Evolutionary conservation across 2,888 invertebrate genomes (phyloP).

Genomic region (Meiosimyza decipiens): DNA sequence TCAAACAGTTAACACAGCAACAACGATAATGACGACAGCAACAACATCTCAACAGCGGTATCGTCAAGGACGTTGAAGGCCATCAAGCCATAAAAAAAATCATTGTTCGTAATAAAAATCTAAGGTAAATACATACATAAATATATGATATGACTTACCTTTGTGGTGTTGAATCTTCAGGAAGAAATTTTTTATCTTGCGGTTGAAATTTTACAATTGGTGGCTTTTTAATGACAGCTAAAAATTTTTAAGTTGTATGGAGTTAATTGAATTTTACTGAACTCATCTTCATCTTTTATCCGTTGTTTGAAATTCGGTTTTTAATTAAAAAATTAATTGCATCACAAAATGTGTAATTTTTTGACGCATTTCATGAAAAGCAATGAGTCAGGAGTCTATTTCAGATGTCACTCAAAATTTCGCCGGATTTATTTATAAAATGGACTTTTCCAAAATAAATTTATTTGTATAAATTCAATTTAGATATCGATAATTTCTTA

Average conservation of each 20-base stretch:
- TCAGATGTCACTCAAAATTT: too few relatives aligned
- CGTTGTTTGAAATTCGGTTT: too few relatives aligned
- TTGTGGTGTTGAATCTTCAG: background rate
- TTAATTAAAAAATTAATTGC: too few relatives aligned
- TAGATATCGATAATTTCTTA: too few relatives aligned
- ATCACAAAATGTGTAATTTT: too few relatives aligned
- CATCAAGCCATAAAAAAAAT: conserved; percentile 30
- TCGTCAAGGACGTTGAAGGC: conserved; percentile 51
- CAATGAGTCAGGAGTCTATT: too few relatives aligned
- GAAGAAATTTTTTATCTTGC: background rate
- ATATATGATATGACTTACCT: background rate
- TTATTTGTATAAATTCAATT: too few relatives aligned
- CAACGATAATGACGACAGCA: conserved; percentile 20
- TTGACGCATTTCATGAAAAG: too few relatives aligned
- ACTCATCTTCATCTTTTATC: conserved; percentile 8
- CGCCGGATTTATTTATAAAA: too few relatives aligned
- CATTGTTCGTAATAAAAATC: background rate
- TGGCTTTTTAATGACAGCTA: background rate
- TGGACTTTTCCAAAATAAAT: too few relatives aligned
- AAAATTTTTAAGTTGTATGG: background rate
- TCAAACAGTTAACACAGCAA: conserved; percentile 12
- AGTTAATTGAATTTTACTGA: conserved; percentile 2
- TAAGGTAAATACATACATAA: background rate
- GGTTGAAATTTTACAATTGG: background rate
- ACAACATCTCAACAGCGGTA: conserved; percentile 8